These are phyloP conservation scores for Philonicus albiceps DNA, from an alignment of 2,888 invertebrate species.

Conservation along the genomic window DNA sequence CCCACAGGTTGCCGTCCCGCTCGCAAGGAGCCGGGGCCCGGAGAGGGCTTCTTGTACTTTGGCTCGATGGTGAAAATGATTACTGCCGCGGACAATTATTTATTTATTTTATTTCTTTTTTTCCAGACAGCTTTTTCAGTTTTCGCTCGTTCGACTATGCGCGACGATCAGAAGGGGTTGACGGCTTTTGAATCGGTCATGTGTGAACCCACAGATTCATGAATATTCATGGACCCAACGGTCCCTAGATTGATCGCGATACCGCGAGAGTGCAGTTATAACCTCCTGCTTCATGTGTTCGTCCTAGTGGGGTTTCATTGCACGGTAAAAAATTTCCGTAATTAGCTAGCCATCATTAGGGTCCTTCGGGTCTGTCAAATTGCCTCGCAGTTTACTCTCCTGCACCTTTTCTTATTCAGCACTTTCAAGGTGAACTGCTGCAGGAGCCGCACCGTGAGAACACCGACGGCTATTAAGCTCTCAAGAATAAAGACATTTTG, in stretches of 20 bases:
- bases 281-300: not conserved
- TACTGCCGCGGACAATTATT: constrained; percentile 21
- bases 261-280: constrained; percentile 5
- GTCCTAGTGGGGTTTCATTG: not conserved
- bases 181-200: constrained; percentile 7
- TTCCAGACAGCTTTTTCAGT: not conserved
- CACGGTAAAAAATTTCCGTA: not conserved
- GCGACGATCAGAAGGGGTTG: not conserved
- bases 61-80: constrained; percentile 2
- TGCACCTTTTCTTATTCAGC: not conserved
- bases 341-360: constrained; percentile 9
- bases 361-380: constrained; percentile 4
- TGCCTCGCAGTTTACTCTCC: not conserved
- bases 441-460: not conserved
- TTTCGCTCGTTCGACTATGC: not conserved
- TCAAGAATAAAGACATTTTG: not conserved
- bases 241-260: constrained; percentile 31
- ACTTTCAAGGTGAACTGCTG: not conserved
- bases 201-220: constrained; percentile 38
- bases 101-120: not conserved
- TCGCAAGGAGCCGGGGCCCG: not conserved
- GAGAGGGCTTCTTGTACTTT: not conserved
- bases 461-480: not conserved
- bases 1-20: not conserved
- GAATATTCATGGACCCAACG: constrained; percentile 33